Conservation (phyloP, 2,888 invertebrate genomes). For the Lasioglossum malachurum region DNA sequence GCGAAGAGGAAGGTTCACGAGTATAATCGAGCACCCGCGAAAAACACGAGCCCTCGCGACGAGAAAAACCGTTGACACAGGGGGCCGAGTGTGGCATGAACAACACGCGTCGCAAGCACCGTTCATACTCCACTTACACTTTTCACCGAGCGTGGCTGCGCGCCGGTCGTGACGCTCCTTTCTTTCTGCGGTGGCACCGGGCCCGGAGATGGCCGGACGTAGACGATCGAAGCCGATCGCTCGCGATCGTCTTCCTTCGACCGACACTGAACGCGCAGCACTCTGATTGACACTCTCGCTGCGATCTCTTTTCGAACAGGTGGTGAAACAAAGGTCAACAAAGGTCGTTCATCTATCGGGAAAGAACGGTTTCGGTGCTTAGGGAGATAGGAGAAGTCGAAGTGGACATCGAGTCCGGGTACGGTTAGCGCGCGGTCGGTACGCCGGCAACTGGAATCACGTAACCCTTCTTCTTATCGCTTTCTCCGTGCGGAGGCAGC, state of each 20-base stretch:
- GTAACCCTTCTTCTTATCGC: conserved; percentile 49
- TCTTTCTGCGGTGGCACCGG: conserved; percentile 44
- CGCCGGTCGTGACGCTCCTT: conserved; percentile 61
- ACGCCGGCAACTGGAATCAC: conserved; percentile 25
- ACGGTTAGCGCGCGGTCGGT: conserved; percentile 23
- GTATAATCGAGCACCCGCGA: conserved; percentile 20
- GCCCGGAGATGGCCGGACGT: conserved; percentile 61
- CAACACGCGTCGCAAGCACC: conserved; percentile 56
- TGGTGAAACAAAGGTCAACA: conserved; percentile 63
- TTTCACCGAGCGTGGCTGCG: conserved; percentile 61
- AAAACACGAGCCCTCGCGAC: conserved; percentile 24
- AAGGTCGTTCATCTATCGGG: conserved; percentile 61
- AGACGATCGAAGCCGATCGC: conserved; percentile 67
- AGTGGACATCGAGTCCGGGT: neutral
- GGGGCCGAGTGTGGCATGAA: conserved; percentile 34
- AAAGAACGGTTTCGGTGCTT: neutral
- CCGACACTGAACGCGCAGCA: conserved; percentile 3
- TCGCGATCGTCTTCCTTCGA: conserved; percentile 25
- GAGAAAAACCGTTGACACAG: conserved; percentile 49
- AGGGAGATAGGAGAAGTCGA: neutral
- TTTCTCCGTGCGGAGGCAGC: conserved; percentile 41
- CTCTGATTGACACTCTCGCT: conserved; percentile 24
- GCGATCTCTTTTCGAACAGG: conserved; percentile 25
- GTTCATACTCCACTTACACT: conserved; percentile 71
- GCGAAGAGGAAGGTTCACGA: conserved; percentile 12